phyloP scores from a whole-genome alignment of 2,797 vertebrate genomes.

The Amblyopsis hoosieri region DNA sequence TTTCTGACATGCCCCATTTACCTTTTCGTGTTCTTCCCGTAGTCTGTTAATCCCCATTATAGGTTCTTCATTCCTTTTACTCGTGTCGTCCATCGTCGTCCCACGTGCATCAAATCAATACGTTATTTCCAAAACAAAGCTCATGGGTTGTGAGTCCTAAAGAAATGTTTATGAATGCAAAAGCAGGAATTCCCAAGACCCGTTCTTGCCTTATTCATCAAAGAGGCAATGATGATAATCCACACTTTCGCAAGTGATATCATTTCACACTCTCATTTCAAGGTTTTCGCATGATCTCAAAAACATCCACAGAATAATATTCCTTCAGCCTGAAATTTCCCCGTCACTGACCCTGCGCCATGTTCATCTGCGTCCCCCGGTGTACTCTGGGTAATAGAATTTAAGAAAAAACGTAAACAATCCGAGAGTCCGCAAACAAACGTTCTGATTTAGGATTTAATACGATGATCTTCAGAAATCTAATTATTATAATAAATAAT shows the following conservation, averaged over 20 bases:
- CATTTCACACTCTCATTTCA: slow-evolving; percentile 92
- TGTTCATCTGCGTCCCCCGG: slow-evolving; percentile 47
- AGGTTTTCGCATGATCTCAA: slow-evolving; percentile 57
- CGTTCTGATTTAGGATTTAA: slow-evolving; percentile 2
- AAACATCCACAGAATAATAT: slow-evolving; percentile 60
- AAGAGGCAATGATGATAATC: slow-evolving; percentile 76
- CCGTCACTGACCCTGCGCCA: slow-evolving; percentile 66
- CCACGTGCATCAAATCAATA: slow-evolving; percentile 34
- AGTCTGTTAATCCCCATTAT: slow-evolving; percentile 80
- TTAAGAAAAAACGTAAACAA: slow-evolving; percentile 14
- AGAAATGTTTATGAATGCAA: slow-evolving; percentile 91
- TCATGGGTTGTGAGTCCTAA: slow-evolving; percentile 93
- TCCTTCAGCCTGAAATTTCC: slow-evolving; percentile 49
- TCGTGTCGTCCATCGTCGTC: slow-evolving; percentile 61
- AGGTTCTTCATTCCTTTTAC: slow-evolving; percentile 39
- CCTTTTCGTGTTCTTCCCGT: slow-evolving; percentile 88
- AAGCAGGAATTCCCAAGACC: slow-evolving; percentile 79
- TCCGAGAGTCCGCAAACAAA: slow-evolving; percentile 6
- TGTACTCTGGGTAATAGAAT: slow-evolving; percentile 68
- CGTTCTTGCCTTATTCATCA: slow-evolving; percentile 80
- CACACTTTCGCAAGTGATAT: slow-evolving; percentile 74
- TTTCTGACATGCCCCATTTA: too few species aligned
- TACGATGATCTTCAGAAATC: too few species aligned
- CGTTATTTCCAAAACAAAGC: slow-evolving; percentile 54
- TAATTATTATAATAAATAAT: too few species aligned